Evolutionary conservation across 2,113 vertebrate species (phyloP).

Genomic region (Notarius lentiginosus): DNA sequence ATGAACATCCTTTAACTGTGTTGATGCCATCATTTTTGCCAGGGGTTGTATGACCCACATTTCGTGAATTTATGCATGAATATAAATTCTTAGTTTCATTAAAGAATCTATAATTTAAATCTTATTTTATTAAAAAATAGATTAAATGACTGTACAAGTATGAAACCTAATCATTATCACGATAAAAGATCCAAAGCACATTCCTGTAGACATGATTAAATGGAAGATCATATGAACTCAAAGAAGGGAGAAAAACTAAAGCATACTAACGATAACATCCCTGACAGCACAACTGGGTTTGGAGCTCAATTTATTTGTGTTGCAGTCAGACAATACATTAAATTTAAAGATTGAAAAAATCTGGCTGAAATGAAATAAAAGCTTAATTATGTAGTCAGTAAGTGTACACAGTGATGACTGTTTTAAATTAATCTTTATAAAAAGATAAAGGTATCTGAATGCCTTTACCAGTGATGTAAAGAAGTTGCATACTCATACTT

Average conservation of each 20-base stretch:
- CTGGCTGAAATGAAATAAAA: not conserved
- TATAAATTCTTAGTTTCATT: not conserved
- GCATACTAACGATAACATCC: not conserved
- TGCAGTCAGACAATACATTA: not conserved
- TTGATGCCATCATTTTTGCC: no score
- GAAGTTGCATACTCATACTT: not conserved
- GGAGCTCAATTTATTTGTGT: not conserved
- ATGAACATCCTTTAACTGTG: no score
- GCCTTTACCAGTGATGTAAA: not conserved
- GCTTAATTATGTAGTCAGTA: not conserved
- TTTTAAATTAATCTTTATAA: not conserved
- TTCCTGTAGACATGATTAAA: not conserved
- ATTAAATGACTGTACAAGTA: not conserved
- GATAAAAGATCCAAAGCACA: not conserved
- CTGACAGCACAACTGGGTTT: not conserved
- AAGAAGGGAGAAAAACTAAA: not conserved
- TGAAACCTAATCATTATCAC: not conserved
- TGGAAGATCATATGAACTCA: not conserved
- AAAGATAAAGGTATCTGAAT: not conserved
- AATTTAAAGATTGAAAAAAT: not conserved
- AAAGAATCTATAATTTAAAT: not conserved
- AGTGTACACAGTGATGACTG: not conserved
- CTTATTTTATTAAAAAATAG: not conserved
- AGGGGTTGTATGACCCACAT: not conserved
- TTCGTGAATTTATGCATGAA: not conserved